These are phyloP conservation scores for Megalonaias nervosa DNA, from an alignment of 1,140 invertebrate genomes.

Conservation along the genomic window DNA sequence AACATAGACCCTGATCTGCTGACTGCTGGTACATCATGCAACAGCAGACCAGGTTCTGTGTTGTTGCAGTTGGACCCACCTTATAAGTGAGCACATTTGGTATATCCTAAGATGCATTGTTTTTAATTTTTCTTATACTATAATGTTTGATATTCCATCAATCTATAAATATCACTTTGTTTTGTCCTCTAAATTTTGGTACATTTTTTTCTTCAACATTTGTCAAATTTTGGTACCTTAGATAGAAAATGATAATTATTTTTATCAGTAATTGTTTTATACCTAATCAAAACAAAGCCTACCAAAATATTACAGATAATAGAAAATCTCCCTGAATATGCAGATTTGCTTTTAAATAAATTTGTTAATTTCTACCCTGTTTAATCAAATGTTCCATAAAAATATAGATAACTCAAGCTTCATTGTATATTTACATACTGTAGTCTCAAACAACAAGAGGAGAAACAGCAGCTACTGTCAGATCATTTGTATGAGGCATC, in stretches of 20 bases:
- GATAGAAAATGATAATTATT: neutral
- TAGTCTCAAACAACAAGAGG: conserved; percentile 81
- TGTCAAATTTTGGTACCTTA: too few species aligned
- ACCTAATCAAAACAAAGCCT: neutral
- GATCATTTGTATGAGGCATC: conserved; percentile 86
- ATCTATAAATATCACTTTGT: too few species aligned
- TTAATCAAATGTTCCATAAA: neutral
- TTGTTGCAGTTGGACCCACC: too few species aligned
- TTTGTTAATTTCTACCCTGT: neutral
- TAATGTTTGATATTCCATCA: too few species aligned
- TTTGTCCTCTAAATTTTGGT: too few species aligned
- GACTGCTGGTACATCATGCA: too few species aligned
- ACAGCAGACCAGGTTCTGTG: too few species aligned
- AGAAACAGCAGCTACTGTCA: conserved; percentile 76
- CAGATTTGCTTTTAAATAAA: neutral
- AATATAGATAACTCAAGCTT: neutral
- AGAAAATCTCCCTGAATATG: neutral
- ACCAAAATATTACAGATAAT: neutral
- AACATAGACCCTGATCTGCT: too few species aligned
- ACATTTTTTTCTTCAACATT: too few species aligned
- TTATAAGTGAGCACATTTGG: too few species aligned
- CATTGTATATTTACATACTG: conserved; percentile 12
- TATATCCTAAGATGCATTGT: too few species aligned
- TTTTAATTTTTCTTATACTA: too few species aligned
- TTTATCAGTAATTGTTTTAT: neutral